phyloP scores from a whole-genome alignment of 2,888 invertebrate species.

The Priocnemis perturbator region DNA sequence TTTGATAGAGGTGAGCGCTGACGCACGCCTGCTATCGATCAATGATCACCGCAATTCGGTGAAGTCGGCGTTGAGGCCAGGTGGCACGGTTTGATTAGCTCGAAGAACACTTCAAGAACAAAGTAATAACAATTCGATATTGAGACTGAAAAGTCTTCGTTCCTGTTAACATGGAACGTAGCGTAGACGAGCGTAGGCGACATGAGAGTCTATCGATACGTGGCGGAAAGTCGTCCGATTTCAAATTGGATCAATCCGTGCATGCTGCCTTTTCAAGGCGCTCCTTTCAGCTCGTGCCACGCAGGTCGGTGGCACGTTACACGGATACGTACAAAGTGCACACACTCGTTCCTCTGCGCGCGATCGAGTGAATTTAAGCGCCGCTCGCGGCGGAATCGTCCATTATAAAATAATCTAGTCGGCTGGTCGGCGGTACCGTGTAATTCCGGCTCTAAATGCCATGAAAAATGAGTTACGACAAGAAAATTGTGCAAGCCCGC shows the following conservation, averaged over 20 bases:
- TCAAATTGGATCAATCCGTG: no score
- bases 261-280: no score
- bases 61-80: not conserved
- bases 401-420: constrained; percentile 55
- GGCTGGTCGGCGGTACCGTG: constrained; percentile 36
- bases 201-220: no score
- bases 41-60: constrained; percentile 2
- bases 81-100: not conserved
- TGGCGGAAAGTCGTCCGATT: no score
- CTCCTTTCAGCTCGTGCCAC: no score
- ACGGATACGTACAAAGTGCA: no score
- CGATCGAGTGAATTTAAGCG: constrained; percentile 36
- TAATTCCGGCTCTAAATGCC: constrained; percentile 54
- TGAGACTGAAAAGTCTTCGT: no score
- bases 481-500: constrained; percentile 59
- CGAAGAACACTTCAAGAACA: no score
- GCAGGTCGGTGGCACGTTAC: no score
- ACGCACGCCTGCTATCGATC: constrained; percentile 20
- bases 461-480: constrained; percentile 62
- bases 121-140: no score
- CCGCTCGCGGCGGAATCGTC: constrained; percentile 30
- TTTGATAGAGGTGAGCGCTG: constrained; percentile 35
- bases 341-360: not conserved
- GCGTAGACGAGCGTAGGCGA: no score
- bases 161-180: no score